These are phyloP conservation scores for Apus apus DNA, from an alignment of 2,113 vertebrate species.

Conservation along the genomic window DNA sequence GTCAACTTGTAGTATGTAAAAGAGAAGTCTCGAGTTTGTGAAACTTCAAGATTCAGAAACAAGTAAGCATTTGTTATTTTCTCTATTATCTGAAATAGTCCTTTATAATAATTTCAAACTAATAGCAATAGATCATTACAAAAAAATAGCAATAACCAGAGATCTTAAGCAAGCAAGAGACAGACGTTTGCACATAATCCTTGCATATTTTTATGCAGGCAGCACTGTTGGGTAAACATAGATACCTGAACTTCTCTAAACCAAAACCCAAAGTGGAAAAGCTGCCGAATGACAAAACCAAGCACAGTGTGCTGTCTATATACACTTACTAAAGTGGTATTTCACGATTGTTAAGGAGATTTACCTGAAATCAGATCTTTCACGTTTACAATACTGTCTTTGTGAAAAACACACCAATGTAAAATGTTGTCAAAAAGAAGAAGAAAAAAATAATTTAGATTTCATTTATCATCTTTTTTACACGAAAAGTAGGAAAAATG, in stretches of 20 bases:
- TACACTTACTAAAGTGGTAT: not conserved
- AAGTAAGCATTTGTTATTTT: not conserved
- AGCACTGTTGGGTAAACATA: not conserved
- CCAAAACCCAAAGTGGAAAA: not conserved
- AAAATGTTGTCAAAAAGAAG: not conserved
- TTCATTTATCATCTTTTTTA: not conserved
- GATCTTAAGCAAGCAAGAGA: not conserved
- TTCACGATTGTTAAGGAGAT: not conserved
- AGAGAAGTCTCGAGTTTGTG: not conserved
- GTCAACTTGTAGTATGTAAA: not conserved
- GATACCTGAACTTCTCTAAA: not conserved
- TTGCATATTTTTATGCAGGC: not conserved
- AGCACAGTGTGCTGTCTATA: not conserved
- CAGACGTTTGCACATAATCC: rapidly evolving
- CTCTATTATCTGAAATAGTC: not conserved
- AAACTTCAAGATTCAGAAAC: not conserved
- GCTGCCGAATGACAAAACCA: not conserved
- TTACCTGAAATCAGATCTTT: not conserved
- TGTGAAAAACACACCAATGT: not conserved
- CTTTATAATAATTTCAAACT: not conserved
- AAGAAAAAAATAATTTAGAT: not conserved
- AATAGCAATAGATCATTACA: not conserved
- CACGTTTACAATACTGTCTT: not conserved
- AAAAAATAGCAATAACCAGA: not conserved
- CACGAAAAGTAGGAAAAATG: not conserved